phyloP scores from a whole-genome alignment of 2,888 invertebrate genomes.

The Autographa gamma region DNA sequence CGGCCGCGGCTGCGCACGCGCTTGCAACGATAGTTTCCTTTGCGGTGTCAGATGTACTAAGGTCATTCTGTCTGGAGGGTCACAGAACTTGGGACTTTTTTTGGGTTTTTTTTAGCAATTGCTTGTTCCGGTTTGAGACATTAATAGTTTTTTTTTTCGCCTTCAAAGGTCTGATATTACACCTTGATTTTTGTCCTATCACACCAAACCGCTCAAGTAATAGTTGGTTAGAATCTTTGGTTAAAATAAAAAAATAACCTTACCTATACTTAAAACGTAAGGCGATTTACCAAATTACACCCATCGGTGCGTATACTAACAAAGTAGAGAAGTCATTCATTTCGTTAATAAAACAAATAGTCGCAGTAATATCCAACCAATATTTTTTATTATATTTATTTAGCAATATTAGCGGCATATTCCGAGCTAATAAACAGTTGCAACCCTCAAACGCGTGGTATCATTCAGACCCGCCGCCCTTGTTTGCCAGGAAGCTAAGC shows the following conservation, averaged over 20 bases:
- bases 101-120: neutral
- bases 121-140: neutral
- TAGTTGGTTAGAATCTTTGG: too few species aligned
- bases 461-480: slow-evolving; percentile 76
- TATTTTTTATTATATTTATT: slow-evolving; percentile 56
- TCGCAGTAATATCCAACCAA: slow-evolving; percentile 16
- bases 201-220: too few species aligned
- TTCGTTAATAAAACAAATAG: neutral
- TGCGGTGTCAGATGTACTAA: slow-evolving; percentile 55
- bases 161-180: too few species aligned
- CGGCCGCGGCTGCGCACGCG: slow-evolving; percentile 83
- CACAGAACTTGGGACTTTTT: slow-evolving; percentile 46
- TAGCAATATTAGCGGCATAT: slow-evolving; percentile 66
- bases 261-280: too few species aligned
- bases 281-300: neutral
- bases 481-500: slow-evolving; percentile 87
- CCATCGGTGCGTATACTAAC: too few species aligned
- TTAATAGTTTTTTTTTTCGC: neutral
- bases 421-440: slow-evolving; percentile 74
- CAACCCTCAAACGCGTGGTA: slow-evolving; percentile 77
- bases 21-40: slow-evolving; percentile 67
- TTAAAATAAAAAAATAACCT: too few species aligned
- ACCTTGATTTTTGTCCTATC: too few species aligned
- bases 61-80: slow-evolving; percentile 54
- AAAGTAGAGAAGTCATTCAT: slow-evolving; percentile 3